Evolutionary conservation across 2,113 vertebrate genomes (phyloP), one percentile per base, ranked within the genome.

Genomic region (Addax nasomaculatus): DNA sequence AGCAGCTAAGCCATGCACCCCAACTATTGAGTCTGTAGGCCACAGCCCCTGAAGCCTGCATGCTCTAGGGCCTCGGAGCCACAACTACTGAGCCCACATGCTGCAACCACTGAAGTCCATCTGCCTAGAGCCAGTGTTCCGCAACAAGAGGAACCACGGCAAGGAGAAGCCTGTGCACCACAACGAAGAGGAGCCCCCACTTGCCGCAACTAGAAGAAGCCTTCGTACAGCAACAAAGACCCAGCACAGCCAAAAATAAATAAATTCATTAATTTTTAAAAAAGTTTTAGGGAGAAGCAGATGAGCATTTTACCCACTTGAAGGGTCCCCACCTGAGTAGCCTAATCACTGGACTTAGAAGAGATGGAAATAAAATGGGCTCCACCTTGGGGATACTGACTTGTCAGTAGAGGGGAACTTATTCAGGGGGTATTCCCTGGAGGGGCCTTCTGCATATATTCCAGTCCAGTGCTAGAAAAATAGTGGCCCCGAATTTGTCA

Each of bases 161-260:
- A 76, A 2, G 3, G 39, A 27, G 70, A 15, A 14, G 21, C 36
- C 36, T 14, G 36, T 7, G 70, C 0, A 43, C 23, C 11, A 0
- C 70, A 43, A 27, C 3, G 1, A 76, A 43, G 70, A 43, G 70
- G 1, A 30, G 23, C 70, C 70, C 36, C 36, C 19, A 13, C 70
- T 76, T 13, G 12, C 23, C 1, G 1, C 70, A 43, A 76, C 21
- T 13, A 43, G 70, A 43, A 12, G 39, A 43, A 27, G 39, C 23
- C 70, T 76, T 13, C 0, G 39, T 14, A 17, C 4, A 43, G 36
- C 23, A 43, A 15, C 12, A 27, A 14, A 43, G 39, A 43, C 70
- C 70, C 70, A 14, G 39, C 36, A 76, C 70, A 27, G 39, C 23
- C 70, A 27, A 43, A 76, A 25, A 27, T 27, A 43, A 73, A 73